A percentile compares a stretch with the other conserved stretches of the same genome.
Evolutionary conservation across 2,888 invertebrate species (phyloP).

Genomic region (Stomorhina lunata): DNA sequence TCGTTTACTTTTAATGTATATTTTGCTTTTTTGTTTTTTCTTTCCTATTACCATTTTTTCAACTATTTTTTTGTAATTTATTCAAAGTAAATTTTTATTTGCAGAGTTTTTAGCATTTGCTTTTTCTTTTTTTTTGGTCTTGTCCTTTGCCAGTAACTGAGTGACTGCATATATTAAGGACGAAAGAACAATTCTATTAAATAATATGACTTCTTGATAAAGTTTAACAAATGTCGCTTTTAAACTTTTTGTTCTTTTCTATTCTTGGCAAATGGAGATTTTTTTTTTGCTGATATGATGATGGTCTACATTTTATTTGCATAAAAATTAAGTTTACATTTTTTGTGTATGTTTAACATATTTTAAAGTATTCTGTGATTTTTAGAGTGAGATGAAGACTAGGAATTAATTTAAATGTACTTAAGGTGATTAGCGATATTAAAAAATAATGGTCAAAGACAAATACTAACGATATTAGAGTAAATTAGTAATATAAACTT

Average conservation of each 20-base stretch:
- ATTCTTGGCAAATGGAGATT: constrained; percentile 1
- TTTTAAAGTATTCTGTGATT: background rate
- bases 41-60: background rate
- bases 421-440: too few species aligned
- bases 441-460: too few species aligned
- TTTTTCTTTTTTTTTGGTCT: constrained; percentile 2
- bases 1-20: constrained; percentile 1
- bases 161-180: constrained; percentile 43
- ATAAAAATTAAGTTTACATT: constrained; percentile 23
- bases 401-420: background rate
- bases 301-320: background rate
- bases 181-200: constrained; percentile 49
- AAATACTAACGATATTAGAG: too few species aligned
- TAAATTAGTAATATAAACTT: too few species aligned
- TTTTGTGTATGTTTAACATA: background rate
- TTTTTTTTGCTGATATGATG: constrained; percentile 4
- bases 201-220: constrained; percentile 58
- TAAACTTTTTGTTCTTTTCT: constrained; percentile 1
- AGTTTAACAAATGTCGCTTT: constrained; percentile 35
- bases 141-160: constrained; percentile 49
- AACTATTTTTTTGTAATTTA: constrained; percentile 48
- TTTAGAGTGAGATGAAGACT: background rate
- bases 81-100: constrained; percentile 65
- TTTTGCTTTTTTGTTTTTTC: background rate
- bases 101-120: constrained; percentile 60